A percentile compares a stretch with the other conserved stretches of the same genome.
Conservation (phyloP, 2,888 invertebrate genomes). For the Rhagophthalmus giganteus region DNA sequence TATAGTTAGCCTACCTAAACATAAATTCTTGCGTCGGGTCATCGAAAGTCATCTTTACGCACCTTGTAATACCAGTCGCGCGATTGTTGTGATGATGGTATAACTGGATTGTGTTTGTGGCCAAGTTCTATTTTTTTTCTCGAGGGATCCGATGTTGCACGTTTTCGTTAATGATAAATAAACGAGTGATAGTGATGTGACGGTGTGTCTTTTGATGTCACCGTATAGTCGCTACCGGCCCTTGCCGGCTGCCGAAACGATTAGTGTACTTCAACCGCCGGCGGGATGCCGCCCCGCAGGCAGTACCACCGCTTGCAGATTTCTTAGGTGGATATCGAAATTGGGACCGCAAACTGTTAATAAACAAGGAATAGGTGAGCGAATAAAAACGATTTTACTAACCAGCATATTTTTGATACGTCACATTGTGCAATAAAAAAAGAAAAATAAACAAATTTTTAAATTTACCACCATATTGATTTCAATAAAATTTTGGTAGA, state of each 20-base stretch:
- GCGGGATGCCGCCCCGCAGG: constrained; percentile 39
- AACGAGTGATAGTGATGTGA: constrained; percentile 24
- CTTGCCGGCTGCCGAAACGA: constrained; percentile 51
- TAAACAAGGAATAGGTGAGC: constrained; percentile 54
- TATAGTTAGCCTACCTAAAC: neutral
- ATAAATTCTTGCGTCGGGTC: neutral
- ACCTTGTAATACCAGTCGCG: neutral
- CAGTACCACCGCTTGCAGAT: constrained; percentile 57
- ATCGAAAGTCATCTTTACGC: neutral
- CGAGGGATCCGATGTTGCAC: neutral
- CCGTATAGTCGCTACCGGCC: constrained; percentile 56
- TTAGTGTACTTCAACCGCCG: constrained; percentile 38
- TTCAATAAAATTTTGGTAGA: too few species aligned
- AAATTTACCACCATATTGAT: too few species aligned
- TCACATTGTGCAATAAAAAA: too few species aligned
- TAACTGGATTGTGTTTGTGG: too few species aligned
- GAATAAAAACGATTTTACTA: too few species aligned
- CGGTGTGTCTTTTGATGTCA: constrained; percentile 47
- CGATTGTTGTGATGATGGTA: constrained; percentile 1
- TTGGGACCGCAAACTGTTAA: constrained; percentile 59
- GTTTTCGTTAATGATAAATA: constrained; percentile 1
- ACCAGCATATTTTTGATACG: too few species aligned
- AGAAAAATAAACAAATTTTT: too few species aligned
- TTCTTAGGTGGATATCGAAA: constrained; percentile 60
- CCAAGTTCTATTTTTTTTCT: constrained; percentile 16